Evolutionary conservation across 2,113 vertebrate species (phyloP), one percentile per base, ranked within the genome.

Genomic region (Engystomops pustulosus): DNA sequence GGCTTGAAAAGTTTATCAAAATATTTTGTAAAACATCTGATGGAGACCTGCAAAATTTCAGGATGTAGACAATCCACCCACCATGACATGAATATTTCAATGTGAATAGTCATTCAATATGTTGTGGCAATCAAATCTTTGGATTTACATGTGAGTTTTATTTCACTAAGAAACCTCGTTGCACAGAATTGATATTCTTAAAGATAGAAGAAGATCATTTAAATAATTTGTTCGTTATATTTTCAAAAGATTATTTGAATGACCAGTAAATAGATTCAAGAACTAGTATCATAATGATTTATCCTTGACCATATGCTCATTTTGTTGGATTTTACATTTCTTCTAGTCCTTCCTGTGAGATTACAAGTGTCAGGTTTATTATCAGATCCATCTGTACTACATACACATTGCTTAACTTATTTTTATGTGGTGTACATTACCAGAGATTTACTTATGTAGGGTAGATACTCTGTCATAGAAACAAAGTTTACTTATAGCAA

Each of bases 401-500:
- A 27, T 81, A 11, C 5, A 23, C 27, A 34, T 69, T 49, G 69
- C 18, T 49, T 53, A 36, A 76, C 32, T 41, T 49, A 51, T n/a
- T n/a, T 20, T n/a, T 27, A 15, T 72, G 49, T 71, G 49, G 32
- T 45, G 44, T 60, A 55, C 34, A 27, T 77, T 38, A 17, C 18
- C 30, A 60, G 6, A 44, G 15, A 60, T 72, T 82, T 58, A 74
- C 80, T 45, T 82, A 58, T 58, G 36, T 12, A 14, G 15, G 14
- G 23, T 82, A 47, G 15, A 67, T 20, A 27, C 15, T 17, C 53
- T 53, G 38, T 71, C 45, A 44, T 60, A 58, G 38, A 82, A 82
- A 60, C n/a, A 82, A 58, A 60, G 36, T 58, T n/a, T 11, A 44
- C 80, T 58, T 65, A 36, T 27, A 53, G 65, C 79, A 69, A 32